Conservation (phyloP, 2,888 invertebrate species). For the Phasia obesa region DNA sequence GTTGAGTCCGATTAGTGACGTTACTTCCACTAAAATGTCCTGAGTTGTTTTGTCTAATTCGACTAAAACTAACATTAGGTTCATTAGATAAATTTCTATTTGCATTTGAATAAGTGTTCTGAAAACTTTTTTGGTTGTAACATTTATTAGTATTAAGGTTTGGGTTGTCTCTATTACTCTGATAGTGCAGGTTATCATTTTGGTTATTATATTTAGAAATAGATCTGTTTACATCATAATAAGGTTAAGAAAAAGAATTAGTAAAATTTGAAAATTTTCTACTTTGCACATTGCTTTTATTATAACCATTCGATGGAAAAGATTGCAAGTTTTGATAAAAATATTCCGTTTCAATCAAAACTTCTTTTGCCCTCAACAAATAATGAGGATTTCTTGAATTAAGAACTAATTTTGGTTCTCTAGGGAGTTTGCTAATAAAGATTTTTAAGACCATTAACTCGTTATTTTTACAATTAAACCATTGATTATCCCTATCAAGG, state of each 20-base stretch:
- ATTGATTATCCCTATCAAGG: slow-evolving; percentile 19
- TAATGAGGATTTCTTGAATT: slow-evolving; percentile 45
- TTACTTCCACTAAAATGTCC: too few relatives aligned
- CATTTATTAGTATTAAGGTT: too few relatives aligned
- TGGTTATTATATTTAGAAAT: not conserved
- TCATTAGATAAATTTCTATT: too few relatives aligned
- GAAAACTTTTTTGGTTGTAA: not conserved
- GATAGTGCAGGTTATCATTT: not conserved
- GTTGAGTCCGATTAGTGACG: not conserved
- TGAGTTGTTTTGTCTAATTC: too few relatives aligned
- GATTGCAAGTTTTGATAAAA: not conserved
- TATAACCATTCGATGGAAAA: not conserved
- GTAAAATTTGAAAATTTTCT: not conserved
- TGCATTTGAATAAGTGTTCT: not conserved
- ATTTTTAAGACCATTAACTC: slow-evolving; percentile 59
- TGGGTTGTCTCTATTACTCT: too few relatives aligned
- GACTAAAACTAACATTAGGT: too few relatives aligned
- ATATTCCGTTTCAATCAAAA: not conserved
- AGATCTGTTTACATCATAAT: not conserved
- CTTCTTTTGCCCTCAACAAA: not conserved
- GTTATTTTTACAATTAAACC: slow-evolving; percentile 47
- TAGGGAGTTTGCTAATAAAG: slow-evolving; percentile 53
- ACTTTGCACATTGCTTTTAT: not conserved
- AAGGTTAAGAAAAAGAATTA: not conserved
- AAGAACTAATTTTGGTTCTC: slow-evolving; percentile 45